Base-by-base conservation (phyloP, 2,113 vertebrate genomes). In the Caretta caretta region DNA sequence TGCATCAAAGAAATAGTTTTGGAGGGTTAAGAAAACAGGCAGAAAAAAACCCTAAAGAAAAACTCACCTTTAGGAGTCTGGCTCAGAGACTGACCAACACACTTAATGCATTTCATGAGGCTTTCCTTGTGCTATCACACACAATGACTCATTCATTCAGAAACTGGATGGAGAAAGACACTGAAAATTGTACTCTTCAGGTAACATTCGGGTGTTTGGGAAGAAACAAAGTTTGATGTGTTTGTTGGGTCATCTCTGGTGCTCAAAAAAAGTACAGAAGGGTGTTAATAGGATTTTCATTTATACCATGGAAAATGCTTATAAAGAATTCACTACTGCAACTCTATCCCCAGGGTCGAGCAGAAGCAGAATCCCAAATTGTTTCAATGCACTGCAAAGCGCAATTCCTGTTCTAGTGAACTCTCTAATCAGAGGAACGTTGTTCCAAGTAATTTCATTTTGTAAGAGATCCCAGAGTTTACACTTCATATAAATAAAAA, bases 1-100 rank as follows among this genome's bases (percentile, higher is more conserved):
- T 65, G 91, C 97, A 92, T 97, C 95, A 95, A 96, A 95, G 97
- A 90, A 83, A 90, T 91, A 84, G 90, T 93, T 92, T 25, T 93
- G 88, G 89, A 62, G 95, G 91, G 75, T 62, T 80, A 95, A 93
- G 96, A 95, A 95, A 93, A 93, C 94, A 89, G 94, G 38, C 86
- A 84, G 92, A 17, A 46, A 10, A 82, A 35, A 90, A 46, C 14
- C 48, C 46, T 49, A 50, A 80, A 50, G 78, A 48, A 80, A 35
- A 85, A 65, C 49, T 53, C 48, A n/a, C 49, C 84, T 86, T 75
- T 20, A 50, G 72, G 14, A 54, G 53, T 42, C 65, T 48, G 31
- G 46, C 29, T 78, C 19, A 38, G 72, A 46, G 16, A 56, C 38
- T 9, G 31, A 49, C 50, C 29, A 48, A 48, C 24, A 48, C 75